A percentile compares a stretch with the other conserved stretches of the same genome.
phyloP scores from a whole-genome alignment of 2,113 vertebrate species.

The Corvus moneduloides region DNA sequence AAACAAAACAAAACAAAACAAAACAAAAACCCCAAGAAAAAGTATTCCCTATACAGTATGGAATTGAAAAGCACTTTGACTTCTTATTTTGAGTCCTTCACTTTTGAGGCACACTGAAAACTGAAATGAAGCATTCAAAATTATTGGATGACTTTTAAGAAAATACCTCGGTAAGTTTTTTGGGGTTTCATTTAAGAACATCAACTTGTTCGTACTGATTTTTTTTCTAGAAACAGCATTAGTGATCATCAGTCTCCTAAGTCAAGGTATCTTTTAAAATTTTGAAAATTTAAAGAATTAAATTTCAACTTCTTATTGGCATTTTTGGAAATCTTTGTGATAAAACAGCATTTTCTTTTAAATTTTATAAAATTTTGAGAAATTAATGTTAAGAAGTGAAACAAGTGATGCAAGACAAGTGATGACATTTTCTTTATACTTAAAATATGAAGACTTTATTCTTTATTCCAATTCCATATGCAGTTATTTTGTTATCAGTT shows the following conservation, averaged over 20 bases:
- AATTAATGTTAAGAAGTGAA: neutral
- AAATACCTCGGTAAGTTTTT: neutral
- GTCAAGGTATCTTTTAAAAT: neutral
- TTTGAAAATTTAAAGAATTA: neutral
- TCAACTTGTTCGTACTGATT: accelerated
- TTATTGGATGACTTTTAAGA: neutral
- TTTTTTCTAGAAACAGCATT: neutral
- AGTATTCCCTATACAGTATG: neutral
- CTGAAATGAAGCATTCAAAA: neutral
- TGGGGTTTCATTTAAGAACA: neutral
- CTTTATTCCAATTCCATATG: neutral
- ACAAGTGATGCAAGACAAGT: neutral
- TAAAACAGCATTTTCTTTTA: neutral
- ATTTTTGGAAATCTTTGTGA: neutral
- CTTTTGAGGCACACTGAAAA: neutral
- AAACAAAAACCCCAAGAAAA: neutral
- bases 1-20: neutral
- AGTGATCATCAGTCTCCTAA: neutral
- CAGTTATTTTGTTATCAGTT: neutral
- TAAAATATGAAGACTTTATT: neutral
- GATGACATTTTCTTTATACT: neutral
- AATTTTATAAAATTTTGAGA: neutral
- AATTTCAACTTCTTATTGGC: neutral
- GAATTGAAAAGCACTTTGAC: neutral
- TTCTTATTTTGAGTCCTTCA: neutral